These are phyloP conservation scores for Ciconia boyciana DNA, from an alignment of 2,113 vertebrate species.

Conservation along the genomic window DNA sequence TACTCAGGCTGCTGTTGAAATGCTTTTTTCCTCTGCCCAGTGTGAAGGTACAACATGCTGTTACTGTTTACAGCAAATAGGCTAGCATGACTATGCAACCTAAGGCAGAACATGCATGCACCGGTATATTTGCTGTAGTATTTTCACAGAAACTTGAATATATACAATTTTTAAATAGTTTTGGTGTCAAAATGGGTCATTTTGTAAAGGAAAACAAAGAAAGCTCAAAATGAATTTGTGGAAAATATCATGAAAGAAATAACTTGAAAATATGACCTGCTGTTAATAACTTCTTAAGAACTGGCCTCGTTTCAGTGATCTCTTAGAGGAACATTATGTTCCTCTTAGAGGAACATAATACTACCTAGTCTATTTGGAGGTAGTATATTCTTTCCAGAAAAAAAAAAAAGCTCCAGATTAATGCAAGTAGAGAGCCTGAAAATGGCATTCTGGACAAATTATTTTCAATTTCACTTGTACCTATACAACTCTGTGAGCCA, in stretches of 20 bases:
- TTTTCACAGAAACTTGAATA: background rate
- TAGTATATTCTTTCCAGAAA: background rate
- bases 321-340: background rate
- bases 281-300: slow-evolving; percentile 3
- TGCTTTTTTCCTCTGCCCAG: background rate
- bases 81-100: background rate
- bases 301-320: background rate
- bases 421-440: background rate
- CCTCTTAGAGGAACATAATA: background rate
- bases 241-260: background rate
- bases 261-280: background rate
- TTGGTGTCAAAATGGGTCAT: background rate
- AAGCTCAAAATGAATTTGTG: background rate
- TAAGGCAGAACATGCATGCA: background rate
- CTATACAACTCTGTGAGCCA: background rate
- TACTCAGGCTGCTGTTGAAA: background rate
- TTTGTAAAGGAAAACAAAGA: background rate
- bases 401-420: background rate
- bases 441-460: background rate
- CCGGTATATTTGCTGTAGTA: background rate
- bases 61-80: slow-evolving; percentile 18
- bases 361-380: background rate
- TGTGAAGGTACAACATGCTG: slow-evolving; percentile 5
- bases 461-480: background rate
- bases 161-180: background rate